Percentiles rank a stretch among this genome's conserved stretches.
phyloP scores from a whole-genome alignment of 2,888 invertebrate genomes.

The Xylocampa areola region DNA sequence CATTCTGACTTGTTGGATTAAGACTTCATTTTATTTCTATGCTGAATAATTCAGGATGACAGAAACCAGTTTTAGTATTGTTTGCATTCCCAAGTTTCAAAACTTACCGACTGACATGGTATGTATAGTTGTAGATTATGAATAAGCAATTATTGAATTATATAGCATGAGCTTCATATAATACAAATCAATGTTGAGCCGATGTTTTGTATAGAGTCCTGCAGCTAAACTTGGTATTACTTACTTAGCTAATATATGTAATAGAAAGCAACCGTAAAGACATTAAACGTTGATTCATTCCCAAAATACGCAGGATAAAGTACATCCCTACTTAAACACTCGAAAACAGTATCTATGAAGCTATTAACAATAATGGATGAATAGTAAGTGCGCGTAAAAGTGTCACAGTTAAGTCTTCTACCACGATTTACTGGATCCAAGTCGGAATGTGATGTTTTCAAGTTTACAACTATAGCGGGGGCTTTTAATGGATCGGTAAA shows the following conservation, averaged over 20 bases:
- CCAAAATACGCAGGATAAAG: conserved; percentile 63
- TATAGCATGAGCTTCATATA: no score
- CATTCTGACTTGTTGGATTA: conserved; percentile 34
- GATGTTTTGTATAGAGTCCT: no score
- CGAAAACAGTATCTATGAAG: conserved; percentile 74
- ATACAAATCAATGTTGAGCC: no score
- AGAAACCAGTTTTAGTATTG: conserved; percentile 23
- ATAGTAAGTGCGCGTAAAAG: conserved; percentile 74
- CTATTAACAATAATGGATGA: conserved; percentile 80
- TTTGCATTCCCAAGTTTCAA: not conserved
- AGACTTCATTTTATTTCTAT: conserved; percentile 43
- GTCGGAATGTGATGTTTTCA: conserved; percentile 65
- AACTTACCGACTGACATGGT: conserved; percentile 4
- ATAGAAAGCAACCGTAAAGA: conserved; percentile 24
- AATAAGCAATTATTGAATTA: not conserved
- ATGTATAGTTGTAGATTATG: conserved; percentile 1
- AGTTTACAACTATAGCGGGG: conserved; percentile 62
- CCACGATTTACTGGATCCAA: conserved; percentile 69
- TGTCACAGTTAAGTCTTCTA: conserved; percentile 72
- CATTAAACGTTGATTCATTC: conserved; percentile 46
- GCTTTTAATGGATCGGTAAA: conserved; percentile 65
- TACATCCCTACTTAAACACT: conserved; percentile 72
- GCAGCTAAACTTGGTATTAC: no score
- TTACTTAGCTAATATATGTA: no score
- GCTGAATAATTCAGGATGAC: conserved; percentile 19